Base-by-base conservation (phyloP, 2,797 vertebrate genomes). In the Sebastes iracundus region DNA sequence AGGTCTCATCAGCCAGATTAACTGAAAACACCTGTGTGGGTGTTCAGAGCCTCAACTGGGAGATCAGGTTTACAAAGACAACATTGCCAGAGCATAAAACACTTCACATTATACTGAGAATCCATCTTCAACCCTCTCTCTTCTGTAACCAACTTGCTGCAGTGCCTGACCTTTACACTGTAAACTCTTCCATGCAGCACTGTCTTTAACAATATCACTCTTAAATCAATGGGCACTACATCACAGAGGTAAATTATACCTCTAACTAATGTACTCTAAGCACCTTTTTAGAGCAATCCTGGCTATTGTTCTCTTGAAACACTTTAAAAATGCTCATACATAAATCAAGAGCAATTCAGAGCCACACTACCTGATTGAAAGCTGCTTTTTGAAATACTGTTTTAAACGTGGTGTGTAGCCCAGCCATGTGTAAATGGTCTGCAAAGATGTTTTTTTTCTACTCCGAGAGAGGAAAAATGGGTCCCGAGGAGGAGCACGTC, bases 381-480 rank as follows among this genome's bases (percentile, higher is more conserved):
- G 27, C 32, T 56, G 63, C 20, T 60, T 53, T 60, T 61, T 52
- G 11, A 63, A 59, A 61, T 9, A 9, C 7, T 18, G 11, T 49
- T 73, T 70, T 12, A 20, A 70, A 49, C 2, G 1, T 1, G 20
- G 0, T 12, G 35, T 32, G n/a, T 6, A 33, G 20, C 20, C 42
- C 42, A 46, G 42, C 42, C 42, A 4, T 38, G 8, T 32, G 30
- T 20, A 56, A 61, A 63, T 22, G 16, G 23, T 66, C 30, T 59
- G 13, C 53, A 33, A 72, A 63, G 58, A 68, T 25, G 35, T 20
- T n/a, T 38, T 78, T 30, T 65, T 30, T 65, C n/a, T 4, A 49
- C 20, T 72, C 58, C 59, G 30, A 16, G n/a, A 38, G 20, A 68
- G 42, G 42, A 78, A 64, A 83, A 66, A 67, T 30, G 11, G 60